Evolutionary conservation across 2,797 vertebrate species (phyloP).

Genomic region (Pachyuromys duprasi): DNA sequence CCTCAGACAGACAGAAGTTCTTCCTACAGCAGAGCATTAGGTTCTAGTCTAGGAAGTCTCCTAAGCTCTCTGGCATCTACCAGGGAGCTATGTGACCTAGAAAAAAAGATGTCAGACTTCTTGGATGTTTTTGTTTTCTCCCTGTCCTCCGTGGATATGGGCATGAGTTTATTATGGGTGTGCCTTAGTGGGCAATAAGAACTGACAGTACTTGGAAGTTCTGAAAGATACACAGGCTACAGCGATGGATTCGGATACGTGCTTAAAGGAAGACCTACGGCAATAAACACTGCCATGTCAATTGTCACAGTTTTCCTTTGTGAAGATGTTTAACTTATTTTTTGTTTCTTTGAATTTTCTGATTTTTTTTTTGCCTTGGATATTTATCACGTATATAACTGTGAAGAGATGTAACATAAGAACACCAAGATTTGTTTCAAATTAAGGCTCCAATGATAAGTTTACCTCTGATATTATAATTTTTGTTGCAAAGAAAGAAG

Average conservation of each 20-base stretch:
- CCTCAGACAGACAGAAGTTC: background rate
- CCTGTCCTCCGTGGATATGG: background rate
- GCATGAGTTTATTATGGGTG: background rate
- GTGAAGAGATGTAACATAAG: background rate
- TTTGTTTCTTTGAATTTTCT: slow-evolving; percentile 37
- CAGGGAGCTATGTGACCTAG: slow-evolving; percentile 59
- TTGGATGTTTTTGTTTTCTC: background rate
- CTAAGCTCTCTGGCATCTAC: slow-evolving; percentile 14
- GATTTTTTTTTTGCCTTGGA: background rate
- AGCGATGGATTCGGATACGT: background rate
- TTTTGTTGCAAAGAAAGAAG: slow-evolving; percentile 37
- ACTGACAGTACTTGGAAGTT: background rate
- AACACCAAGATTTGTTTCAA: slow-evolving; percentile 13
- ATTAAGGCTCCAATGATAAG: background rate
- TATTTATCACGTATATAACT: background rate
- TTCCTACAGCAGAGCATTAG: background rate
- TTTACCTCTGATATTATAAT: slow-evolving; percentile 45
- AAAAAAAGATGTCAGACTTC: slow-evolving; percentile 35
- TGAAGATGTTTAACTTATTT: background rate
- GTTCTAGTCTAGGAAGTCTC: background rate
- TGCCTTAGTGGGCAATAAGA: background rate
- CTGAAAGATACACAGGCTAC: background rate
- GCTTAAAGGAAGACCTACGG: background rate
- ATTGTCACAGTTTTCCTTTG: background rate
- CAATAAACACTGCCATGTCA: background rate